Base-by-base conservation (phyloP, 92 coral and sea anemone species). In the Porites cylindrica region DNA sequence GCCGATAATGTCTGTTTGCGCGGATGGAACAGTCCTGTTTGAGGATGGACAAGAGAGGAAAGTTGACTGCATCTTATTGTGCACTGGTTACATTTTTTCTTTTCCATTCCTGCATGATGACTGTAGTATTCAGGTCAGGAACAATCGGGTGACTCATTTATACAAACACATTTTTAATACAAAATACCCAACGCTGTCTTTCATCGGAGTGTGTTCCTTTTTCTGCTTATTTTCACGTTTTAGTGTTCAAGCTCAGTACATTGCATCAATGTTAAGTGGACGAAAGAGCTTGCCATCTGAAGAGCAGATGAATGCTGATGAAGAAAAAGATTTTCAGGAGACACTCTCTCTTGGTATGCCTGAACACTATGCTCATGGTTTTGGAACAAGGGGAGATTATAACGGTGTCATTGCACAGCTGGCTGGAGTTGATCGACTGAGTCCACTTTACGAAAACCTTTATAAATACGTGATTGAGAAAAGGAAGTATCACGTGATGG, bases 21-120 rank as follows among this genome's bases (percentile, higher is more conserved):
- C 54, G 3, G 90, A 91, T 78, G 98, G 96, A 12, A 79, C 75
- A 12, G 86, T 93, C 8, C 61, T 76, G 16, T 91, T 96, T 72
- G 88, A 83, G 17, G 88, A 81, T 80, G 94, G 92, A 17, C 67
- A 70, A 4, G 14, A 56, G 20, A 62, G 85, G 54, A 80, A 89
- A 29, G 96, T 83, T 21, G 93, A 96, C 85, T 88, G 88, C 58
- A 82, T 96, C 56, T 68, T 96, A 71, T 83, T 94, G 50, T 96
- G 98, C 19, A 96, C 98, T 38, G 98, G 98, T 18, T 96, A 96
- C 60, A 63, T 90, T 51, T 96, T 88, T 52, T 69, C 93, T 6
- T 96, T 93, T 82, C 98, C 98, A 20, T 96, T 96, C 63, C 90
- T 96, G 18, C 76, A 77, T 32, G 71, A 75, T 10, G 79, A 83